Conservation (phyloP, 2,113 vertebrate genomes). For the Eolophus roseicapilla region DNA sequence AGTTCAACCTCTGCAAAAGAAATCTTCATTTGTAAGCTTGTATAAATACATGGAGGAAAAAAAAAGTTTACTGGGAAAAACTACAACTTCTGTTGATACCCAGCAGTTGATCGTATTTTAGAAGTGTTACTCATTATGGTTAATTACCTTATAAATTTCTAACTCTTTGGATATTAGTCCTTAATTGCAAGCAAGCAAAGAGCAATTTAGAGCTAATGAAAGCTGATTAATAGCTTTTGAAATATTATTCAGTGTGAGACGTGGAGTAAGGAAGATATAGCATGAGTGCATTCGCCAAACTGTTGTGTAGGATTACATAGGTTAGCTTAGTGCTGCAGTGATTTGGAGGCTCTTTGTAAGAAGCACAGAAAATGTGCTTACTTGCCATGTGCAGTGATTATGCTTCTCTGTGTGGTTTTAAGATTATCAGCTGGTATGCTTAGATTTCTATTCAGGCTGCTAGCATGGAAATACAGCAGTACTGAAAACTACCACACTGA, state of each 20-base stretch:
- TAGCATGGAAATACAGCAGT: not conserved
- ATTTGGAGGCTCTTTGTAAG: not conserved
- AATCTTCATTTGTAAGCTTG: not conserved
- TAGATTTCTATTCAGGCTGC: not conserved
- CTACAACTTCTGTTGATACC: not conserved
- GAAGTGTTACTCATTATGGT: not conserved
- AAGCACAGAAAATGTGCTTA: not conserved
- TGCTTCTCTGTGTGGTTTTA: not conserved
- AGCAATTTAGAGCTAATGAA: constrained; percentile 32
- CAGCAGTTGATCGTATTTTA: not conserved
- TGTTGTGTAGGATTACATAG: not conserved
- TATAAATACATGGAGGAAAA: not conserved
- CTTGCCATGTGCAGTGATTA: not conserved
- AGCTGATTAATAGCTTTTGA: constrained; percentile 40
- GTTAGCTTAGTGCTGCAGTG: not conserved
- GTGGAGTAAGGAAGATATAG: not conserved
- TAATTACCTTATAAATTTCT: constrained; percentile 50
- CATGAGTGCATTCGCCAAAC: not conserved
- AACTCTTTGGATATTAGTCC: constrained; percentile 21
- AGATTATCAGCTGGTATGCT: not conserved
- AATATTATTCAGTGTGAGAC: not conserved
- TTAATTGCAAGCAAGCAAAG: constrained; percentile 52
- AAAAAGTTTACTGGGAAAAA: not conserved
- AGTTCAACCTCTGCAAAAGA: not conserved
- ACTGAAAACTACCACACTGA: not conserved